Conservation (phyloP, 1,140 invertebrate genomes). For the Agrypnia vestita region DNA sequence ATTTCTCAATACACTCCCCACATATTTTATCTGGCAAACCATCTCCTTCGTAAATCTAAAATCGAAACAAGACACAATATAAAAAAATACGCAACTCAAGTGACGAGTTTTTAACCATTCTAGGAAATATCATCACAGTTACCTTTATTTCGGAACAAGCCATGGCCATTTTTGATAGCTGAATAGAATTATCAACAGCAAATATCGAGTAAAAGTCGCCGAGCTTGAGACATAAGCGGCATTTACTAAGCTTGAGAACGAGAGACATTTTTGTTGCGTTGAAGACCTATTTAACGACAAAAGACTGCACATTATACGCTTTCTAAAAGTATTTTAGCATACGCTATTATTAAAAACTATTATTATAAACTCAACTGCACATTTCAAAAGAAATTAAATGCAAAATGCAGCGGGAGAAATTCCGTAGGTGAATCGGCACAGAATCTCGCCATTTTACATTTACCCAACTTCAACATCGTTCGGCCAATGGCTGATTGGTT, state of each 20-base stretch:
- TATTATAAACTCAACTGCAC: conserved; percentile 12
- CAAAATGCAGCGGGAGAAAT: conserved; percentile 29
- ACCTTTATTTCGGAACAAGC: conserved; percentile 74
- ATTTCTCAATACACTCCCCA: conserved; percentile 70
- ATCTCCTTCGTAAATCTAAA: conserved; percentile 70
- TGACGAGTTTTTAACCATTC: neutral
- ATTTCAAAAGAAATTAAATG: conserved; percentile 21
- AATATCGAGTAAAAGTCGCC: conserved; percentile 73
- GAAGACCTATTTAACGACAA: conserved; percentile 40
- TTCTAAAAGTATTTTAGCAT: neutral
- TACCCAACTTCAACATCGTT: conserved; percentile 14
- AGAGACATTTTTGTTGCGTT: conserved; percentile 52
- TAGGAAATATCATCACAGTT: neutral
- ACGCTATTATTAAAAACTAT: neutral
- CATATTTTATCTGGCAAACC: conserved; percentile 72
- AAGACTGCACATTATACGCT: conserved; percentile 40
- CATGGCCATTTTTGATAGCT: conserved; percentile 75
- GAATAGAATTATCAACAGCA: conserved; percentile 70
- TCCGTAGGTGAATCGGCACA: neutral
- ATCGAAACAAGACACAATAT: conserved; percentile 35
- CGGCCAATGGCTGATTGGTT: conserved; percentile 11
- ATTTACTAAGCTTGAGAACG: conserved; percentile 67
- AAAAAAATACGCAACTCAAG: conserved; percentile 1
- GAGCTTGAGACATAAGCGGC: conserved; percentile 72
- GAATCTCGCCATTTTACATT: conserved; percentile 43